Percentiles rank a stretch among this genome's conserved stretches.
phyloP scores from a whole-genome alignment of 1,140 invertebrate genomes.

The Drosophila serrata region DNA sequence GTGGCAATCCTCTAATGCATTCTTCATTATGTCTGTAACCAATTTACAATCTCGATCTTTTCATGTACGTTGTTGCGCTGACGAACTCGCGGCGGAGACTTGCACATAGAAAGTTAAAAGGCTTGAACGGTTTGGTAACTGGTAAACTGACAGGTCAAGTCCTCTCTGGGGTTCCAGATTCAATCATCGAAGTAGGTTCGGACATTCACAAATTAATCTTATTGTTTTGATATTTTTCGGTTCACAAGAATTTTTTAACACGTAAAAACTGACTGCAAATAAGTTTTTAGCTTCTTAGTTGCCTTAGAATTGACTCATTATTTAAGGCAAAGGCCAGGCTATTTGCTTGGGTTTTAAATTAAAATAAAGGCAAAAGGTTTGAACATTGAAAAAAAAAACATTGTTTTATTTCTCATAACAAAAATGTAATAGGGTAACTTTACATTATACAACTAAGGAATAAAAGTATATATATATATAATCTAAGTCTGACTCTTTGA shows the following conservation, averaged over 20 bases:
- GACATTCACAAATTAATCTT: conserved; percentile 1
- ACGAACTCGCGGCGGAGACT: conserved; percentile 43
- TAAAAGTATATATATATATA: too few relatives aligned
- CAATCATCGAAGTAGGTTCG: neutral
- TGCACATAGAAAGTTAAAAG: conserved; percentile 43
- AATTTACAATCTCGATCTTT: conserved; percentile 70
- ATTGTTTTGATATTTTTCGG: conserved; percentile 26
- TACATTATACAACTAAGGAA: too few relatives aligned
- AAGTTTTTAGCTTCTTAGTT: neutral
- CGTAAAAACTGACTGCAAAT: neutral
- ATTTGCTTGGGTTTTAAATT: neutral
- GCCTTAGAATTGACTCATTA: neutral
- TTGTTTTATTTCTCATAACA: conserved; percentile 2
- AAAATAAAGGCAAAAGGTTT: conserved; percentile 9
- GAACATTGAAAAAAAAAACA: neutral
- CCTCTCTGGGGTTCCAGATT: conserved; percentile 5
- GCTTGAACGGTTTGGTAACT: conserved; percentile 63
- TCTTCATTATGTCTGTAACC: conserved; percentile 59
- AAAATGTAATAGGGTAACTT: neutral
- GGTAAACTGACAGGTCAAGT: conserved; percentile 33
- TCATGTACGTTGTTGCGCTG: conserved; percentile 60
- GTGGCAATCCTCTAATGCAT: conserved; percentile 22
- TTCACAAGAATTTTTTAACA: neutral
- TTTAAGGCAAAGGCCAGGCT: neutral
- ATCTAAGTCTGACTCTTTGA: too few relatives aligned